Conservation (phyloP, 1,140 invertebrate genomes). For the Stegodyphus mimosarum region DNA sequence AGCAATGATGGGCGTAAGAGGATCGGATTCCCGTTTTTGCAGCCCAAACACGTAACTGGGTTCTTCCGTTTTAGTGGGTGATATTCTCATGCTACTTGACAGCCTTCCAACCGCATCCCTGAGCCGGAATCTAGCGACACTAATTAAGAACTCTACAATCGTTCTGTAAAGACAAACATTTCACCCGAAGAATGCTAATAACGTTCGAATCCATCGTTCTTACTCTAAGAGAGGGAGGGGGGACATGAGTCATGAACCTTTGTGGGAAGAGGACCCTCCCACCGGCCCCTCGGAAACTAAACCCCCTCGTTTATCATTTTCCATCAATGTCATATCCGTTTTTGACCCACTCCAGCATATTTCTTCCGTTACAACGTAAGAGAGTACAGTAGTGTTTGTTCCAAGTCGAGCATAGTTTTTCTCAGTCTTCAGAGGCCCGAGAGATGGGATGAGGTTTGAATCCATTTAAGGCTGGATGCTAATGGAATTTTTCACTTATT, state of each 20-base stretch:
- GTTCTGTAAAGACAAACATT: neutral
- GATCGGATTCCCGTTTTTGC: no score
- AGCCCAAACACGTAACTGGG: no score
- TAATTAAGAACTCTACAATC: neutral
- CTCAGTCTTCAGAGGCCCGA: no score
- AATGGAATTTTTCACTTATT: no score
- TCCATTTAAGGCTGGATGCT: no score
- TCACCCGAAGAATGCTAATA: neutral
- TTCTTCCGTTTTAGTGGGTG: no score
- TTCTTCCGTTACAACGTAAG: neutral
- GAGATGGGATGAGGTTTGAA: no score
- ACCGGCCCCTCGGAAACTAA: neutral
- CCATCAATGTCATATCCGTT: neutral
- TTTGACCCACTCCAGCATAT: neutral
- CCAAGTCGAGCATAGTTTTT: no score
- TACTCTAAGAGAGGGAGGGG: neutral
- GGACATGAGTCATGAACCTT: neutral
- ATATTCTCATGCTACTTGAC: no score
- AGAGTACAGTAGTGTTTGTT: no score
- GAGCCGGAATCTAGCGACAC: neutral
- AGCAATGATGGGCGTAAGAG: no score
- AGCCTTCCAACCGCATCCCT: neutral
- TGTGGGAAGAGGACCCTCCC: neutral
- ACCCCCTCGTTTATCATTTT: conserved; percentile 1
- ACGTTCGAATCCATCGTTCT: neutral